Evolutionary conservation across 2,797 vertebrate species (phyloP).

Genomic region (Chelmon rostratus): DNA sequence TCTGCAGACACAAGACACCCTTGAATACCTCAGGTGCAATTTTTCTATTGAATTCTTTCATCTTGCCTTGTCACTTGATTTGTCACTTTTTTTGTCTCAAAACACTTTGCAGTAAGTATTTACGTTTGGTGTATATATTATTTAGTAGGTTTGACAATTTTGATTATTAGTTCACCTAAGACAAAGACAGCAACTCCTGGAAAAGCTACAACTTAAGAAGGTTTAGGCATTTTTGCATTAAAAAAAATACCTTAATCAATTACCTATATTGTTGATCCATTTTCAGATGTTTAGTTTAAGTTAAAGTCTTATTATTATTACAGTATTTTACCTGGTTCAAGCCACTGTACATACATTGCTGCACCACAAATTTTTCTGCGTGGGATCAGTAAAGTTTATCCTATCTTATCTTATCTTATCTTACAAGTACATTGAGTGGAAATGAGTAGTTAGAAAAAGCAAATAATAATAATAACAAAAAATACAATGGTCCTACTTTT

Average conservation of each 20-base stretch:
- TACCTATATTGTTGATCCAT: background rate
- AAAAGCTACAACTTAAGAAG: background rate
- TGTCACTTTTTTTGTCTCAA: background rate
- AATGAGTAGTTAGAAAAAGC: background rate
- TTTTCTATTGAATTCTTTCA: background rate
- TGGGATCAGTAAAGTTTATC: no score
- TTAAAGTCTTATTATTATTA: no score
- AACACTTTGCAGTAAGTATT: background rate
- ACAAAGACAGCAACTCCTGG: background rate
- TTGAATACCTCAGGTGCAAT: background rate
- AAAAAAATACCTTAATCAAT: background rate
- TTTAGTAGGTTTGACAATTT: no score
- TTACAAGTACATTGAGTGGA: background rate
- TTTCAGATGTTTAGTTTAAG: no score
- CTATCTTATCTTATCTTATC: background rate
- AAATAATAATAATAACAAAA: no score
- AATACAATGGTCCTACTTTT: background rate
- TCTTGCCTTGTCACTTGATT: background rate
- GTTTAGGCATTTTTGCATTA: background rate
- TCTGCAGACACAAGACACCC: conserved; percentile 6
- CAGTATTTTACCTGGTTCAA: no score
- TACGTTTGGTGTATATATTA: background rate
- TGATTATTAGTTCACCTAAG: no score
- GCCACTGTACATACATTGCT: no score
- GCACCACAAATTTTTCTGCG: no score